Percentiles rank a stretch among this genome's conserved stretches.
Conservation (phyloP, 2,888 invertebrate species). For the Mamestra brassicae region DNA sequence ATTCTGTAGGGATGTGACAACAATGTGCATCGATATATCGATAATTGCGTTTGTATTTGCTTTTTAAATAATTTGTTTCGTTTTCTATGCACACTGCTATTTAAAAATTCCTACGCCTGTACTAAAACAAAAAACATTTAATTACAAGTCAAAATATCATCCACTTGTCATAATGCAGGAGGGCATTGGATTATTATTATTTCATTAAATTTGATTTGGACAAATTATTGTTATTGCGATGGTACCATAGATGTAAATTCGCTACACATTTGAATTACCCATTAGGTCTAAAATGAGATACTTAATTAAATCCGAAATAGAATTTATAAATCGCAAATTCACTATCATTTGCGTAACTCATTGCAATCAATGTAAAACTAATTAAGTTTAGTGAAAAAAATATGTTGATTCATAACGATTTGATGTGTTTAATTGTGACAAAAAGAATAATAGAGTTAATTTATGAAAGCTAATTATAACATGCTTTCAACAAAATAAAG, state of each 20-base stretch:
- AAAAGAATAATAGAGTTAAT: neutral
- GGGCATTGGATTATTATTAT: no score
- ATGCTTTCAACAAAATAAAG: neutral
- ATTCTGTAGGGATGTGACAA: slow-evolving; percentile 73
- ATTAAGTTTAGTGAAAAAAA: neutral
- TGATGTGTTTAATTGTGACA: neutral
- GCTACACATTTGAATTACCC: no score
- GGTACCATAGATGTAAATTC: no score
- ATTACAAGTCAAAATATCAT: no score
- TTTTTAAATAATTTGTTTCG: neutral
- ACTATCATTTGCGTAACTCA: neutral
- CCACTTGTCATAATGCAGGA: no score
- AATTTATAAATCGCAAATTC: neutral
- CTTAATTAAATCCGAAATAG: no score
- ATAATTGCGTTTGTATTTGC: slow-evolving; percentile 5
- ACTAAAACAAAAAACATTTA: no score
- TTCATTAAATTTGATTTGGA: no score
- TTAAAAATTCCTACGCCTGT: no score
- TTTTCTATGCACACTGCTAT: neutral
- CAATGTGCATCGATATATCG: slow-evolving; percentile 38
- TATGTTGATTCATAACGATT: neutral
- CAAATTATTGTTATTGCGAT: no score
- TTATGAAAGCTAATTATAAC: neutral
- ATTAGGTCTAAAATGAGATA: no score
- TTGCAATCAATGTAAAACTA: neutral